These are phyloP conservation scores for Eurypyga helias DNA, from an alignment of 2,113 vertebrate species.

Conservation along the genomic window DNA sequence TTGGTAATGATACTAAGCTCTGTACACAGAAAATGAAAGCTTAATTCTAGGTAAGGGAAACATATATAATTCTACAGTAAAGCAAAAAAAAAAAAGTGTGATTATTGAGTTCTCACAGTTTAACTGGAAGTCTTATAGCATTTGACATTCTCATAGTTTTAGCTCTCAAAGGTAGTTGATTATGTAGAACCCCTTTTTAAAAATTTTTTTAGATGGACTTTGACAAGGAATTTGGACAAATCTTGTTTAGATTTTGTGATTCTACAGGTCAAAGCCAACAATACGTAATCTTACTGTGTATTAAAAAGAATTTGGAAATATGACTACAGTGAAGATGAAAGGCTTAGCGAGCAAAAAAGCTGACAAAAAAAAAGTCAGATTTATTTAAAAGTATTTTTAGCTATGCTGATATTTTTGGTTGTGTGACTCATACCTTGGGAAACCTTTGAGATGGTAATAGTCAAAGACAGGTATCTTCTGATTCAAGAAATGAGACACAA, in stretches of 20 bases:
- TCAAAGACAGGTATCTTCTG: neutral
- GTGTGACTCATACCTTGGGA: neutral
- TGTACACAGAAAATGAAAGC: neutral
- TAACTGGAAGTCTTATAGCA: neutral
- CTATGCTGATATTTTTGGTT: neutral
- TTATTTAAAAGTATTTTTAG: slow-evolving; percentile 6
- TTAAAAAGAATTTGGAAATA: neutral
- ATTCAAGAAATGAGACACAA: neutral
- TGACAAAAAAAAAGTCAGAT: neutral
- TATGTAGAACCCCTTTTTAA: neutral
- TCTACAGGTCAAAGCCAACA: neutral
- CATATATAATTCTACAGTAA: neutral
- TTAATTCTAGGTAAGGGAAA: neutral
- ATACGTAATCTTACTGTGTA: neutral
- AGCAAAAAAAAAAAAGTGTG: neutral
- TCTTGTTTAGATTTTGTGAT: neutral
- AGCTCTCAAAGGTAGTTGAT: neutral
- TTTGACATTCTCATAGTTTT: neutral
- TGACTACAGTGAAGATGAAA: neutral
- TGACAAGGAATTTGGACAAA: neutral
- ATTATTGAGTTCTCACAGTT: neutral
- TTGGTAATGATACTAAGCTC: neutral
- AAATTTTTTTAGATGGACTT: neutral
- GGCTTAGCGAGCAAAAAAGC: neutral
- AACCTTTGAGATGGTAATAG: neutral